These are phyloP conservation scores for Xiphorhynchus erythropygius DNA, from an alignment of 2,797 vertebrate genomes.

Conservation along the genomic window DNA sequence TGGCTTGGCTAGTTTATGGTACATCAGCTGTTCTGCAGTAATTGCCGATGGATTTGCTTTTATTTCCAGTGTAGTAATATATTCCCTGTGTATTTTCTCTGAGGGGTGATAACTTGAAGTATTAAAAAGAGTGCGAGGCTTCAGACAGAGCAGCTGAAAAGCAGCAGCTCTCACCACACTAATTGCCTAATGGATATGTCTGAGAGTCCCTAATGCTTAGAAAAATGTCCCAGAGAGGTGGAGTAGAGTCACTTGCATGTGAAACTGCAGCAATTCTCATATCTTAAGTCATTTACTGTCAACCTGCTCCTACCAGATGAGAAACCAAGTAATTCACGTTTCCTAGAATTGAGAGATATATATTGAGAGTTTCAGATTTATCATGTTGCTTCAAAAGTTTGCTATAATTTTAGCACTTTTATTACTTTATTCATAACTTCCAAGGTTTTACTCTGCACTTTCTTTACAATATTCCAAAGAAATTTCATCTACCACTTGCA, in stretches of 20 bases:
- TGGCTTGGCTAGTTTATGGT: background rate
- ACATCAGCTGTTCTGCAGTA: conserved; percentile 17
- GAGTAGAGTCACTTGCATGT: background rate
- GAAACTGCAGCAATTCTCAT: background rate
- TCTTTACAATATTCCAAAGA: background rate
- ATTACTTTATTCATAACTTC: background rate
- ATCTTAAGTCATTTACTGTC: background rate
- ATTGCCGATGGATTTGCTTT: conserved; percentile 2
- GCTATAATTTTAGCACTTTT: background rate
- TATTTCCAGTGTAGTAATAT: background rate
- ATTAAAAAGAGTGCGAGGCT: background rate
- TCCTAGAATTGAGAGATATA: background rate
- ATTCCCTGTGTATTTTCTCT: background rate
- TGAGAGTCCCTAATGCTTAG: background rate
- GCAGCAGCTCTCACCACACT: background rate
- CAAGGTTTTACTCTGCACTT: background rate
- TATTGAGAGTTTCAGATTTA: background rate
- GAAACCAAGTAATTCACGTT: background rate
- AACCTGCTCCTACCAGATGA: background rate
- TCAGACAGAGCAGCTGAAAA: background rate
- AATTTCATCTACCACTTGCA: background rate
- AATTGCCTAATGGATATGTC: background rate
- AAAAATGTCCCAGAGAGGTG: background rate
- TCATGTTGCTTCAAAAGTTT: background rate
- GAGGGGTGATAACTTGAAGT: background rate